These are phyloP conservation scores for Tursiops truncatus DNA, from an alignment of 2,113 vertebrate species.

Conservation along the genomic window DNA sequence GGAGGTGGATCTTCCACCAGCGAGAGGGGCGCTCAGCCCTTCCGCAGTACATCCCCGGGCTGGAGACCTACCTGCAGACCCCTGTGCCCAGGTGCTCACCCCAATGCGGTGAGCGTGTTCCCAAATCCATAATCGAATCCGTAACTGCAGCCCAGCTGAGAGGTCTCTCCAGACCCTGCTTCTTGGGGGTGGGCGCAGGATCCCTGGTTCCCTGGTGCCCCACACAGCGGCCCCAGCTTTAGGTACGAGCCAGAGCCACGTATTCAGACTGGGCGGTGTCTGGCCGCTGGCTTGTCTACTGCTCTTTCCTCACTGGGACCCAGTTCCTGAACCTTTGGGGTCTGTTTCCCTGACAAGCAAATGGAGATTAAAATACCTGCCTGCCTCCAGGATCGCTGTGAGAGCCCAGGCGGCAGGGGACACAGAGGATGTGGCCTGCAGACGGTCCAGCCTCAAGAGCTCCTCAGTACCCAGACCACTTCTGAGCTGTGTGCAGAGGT, in stretches of 20 bases:
- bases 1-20: neutral
- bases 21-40: neutral
- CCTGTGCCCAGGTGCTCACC: neutral
- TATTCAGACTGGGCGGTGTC: neutral
- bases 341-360: neutral
- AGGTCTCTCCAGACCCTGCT: neutral
- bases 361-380: neutral
- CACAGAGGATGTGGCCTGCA: neutral
- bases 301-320: neutral
- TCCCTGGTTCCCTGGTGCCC: neutral
- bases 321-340: neutral
- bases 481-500: neutral
- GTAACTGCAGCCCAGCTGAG: neutral
- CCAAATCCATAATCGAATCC: neutral
- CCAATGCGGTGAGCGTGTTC: rapidly evolving
- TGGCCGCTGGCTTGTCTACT: neutral
- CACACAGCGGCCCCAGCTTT: neutral
- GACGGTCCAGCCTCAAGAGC: neutral
- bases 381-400: neutral
- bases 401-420: neutral
- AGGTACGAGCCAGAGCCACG: neutral
- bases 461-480: too few species aligned
- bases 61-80: neutral
- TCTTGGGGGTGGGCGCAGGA: neutral
- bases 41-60: neutral